Evolutionary conservation across 2,113 vertebrate species (phyloP).

Genomic region (Smithornis capensis): DNA sequence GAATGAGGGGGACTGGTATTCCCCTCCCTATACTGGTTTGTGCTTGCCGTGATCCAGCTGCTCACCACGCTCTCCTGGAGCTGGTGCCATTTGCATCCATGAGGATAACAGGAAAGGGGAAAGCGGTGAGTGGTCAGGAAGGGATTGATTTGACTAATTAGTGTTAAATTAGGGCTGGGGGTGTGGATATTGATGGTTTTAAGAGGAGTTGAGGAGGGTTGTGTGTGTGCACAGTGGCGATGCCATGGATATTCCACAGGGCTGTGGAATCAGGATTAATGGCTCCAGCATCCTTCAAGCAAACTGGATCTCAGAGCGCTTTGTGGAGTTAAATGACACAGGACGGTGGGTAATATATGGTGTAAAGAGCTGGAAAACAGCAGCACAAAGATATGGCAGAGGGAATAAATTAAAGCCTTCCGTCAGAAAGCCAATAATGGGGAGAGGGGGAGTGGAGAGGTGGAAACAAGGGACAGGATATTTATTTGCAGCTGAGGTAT

Average conservation of each 20-base stretch:
- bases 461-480: constrained; percentile 34
- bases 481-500: constrained; percentile 32
- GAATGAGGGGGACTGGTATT: not conserved
- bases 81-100: fast-evolving
- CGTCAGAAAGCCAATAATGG: constrained; percentile 47
- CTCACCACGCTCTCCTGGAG: fast-evolving
- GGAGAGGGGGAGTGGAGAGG: constrained; percentile 32
- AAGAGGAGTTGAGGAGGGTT: not conserved
- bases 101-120: not conserved
- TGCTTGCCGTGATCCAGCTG: not conserved
- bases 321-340: constrained; percentile 65
- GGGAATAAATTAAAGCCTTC: constrained; percentile 66
- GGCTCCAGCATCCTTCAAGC: constrained; percentile 47
- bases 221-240: fast-evolving
- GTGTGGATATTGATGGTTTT: fast-evolving
- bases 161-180: not conserved
- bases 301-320: constrained; percentile 29
- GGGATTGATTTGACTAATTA: not conserved
- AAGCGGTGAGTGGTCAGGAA: fast-evolving
- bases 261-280: constrained; percentile 48
- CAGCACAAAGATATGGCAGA: not conserved
- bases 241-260: not conserved
- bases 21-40: not conserved
- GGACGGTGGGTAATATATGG: constrained; percentile 59
- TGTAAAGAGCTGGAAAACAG: constrained; percentile 38